Evolutionary conservation across 2,113 vertebrate species (phyloP).

Genomic region (Sprattus sprattus): DNA sequence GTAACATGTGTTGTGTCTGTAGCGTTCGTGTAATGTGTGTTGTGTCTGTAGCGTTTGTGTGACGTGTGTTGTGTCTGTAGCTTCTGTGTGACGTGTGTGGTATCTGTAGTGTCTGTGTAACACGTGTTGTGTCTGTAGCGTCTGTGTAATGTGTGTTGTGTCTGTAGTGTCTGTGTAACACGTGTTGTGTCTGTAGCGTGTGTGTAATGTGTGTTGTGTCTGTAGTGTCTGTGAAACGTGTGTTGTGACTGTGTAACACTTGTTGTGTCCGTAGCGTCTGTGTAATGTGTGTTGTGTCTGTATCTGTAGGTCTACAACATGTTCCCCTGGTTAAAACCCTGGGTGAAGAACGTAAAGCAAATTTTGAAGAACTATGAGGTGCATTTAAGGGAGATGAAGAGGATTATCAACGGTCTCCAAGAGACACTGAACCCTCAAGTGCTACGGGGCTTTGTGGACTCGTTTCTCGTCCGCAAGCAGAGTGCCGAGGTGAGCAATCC

Average conservation of each 20-base stretch:
- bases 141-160: neutral
- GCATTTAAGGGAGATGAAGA: neutral
- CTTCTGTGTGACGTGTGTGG: too few species aligned
- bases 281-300: neutral
- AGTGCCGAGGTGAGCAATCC: constrained; percentile 50
- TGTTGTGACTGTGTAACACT: too few species aligned
- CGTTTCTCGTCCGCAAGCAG: constrained; percentile 59
- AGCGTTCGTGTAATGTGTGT: too few species aligned
- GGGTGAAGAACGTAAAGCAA: neutral
- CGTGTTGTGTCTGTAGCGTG: too few species aligned
- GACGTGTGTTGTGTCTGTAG: too few species aligned
- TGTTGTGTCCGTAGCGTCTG: neutral
- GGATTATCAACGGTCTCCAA: constrained; percentile 42
- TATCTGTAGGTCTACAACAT: constrained; percentile 60
- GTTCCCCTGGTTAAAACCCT: neutral
- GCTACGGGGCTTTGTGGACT: constrained; percentile 60
- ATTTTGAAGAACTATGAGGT: constrained; percentile 18
- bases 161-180: neutral
- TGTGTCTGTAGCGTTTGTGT: too few species aligned
- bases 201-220: neutral
- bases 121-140: too few species aligned
- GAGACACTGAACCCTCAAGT: constrained; percentile 57
- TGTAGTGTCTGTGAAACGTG: too few species aligned
- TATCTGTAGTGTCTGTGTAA: too few species aligned
- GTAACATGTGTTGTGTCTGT: too few species aligned